Conservation (phyloP, 2,113 vertebrate species). For the Apteryx mantelli region DNA sequence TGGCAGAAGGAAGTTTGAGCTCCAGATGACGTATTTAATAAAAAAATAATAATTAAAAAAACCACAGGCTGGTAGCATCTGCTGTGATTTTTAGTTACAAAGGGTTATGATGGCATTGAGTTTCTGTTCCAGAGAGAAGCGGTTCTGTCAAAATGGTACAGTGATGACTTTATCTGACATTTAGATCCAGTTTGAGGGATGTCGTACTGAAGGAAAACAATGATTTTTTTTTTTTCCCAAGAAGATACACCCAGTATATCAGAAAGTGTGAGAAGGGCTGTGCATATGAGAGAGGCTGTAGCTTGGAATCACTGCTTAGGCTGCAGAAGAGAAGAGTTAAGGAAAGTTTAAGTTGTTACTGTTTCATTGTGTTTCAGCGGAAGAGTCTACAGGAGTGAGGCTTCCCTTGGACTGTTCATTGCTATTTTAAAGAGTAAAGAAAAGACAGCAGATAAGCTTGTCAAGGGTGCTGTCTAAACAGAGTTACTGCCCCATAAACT, state of each 20-base stretch:
- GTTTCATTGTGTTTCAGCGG: not conserved
- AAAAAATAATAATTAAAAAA: not conserved
- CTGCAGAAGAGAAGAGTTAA: not conserved
- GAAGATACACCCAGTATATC: accelerated
- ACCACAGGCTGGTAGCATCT: not conserved
- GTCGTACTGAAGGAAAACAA: not conserved
- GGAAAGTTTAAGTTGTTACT: not conserved
- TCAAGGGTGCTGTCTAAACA: not conserved
- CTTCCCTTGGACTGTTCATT: not conserved
- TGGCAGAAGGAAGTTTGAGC: not conserved
- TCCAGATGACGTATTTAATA: not conserved
- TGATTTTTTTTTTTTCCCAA: not conserved
- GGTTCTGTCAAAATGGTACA: not conserved
- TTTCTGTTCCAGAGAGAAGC: not conserved
- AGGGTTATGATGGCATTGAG: not conserved
- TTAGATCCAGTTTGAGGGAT: not conserved
- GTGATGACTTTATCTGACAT: not conserved
- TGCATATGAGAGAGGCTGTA: not conserved
- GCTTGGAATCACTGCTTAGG: accelerated
- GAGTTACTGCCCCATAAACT: not conserved
- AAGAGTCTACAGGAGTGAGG: not conserved
- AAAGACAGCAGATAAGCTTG: accelerated
- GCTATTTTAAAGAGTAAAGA: not conserved
- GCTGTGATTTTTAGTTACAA: not conserved
- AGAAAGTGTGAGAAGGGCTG: not conserved